Percentiles rank a stretch among this genome's conserved stretches.
phyloP scores from a whole-genome alignment of 35 echinoderm and acorn worm species.

The Heliocidaris tuberculata region DNA sequence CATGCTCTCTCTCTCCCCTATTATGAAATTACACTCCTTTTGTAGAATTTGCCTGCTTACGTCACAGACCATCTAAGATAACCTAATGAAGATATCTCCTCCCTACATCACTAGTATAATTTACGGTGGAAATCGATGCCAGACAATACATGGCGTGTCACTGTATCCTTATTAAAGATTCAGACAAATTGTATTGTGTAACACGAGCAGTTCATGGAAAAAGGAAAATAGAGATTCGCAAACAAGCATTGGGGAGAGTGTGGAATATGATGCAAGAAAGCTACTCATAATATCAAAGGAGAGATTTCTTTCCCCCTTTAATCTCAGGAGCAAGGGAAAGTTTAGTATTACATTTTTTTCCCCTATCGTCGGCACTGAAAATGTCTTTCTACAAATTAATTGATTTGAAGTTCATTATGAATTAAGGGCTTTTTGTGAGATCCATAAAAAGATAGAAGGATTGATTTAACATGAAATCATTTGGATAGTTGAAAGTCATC shows the following conservation, averaged over 20 bases:
- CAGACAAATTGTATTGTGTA: conserved; percentile 3
- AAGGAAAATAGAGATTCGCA: not conserved
- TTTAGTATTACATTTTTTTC: not conserved
- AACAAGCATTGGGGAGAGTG: not conserved
- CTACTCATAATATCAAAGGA: conserved; percentile 18
- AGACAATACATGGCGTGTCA: not conserved
- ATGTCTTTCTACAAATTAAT: no score
- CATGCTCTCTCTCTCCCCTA: not conserved
- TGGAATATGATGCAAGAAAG: not conserved
- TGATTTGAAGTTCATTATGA: no score
- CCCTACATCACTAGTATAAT: not conserved
- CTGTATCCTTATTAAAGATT: conserved; percentile 13
- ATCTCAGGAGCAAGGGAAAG: not conserved
- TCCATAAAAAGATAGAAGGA: no score
- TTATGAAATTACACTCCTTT: not conserved
- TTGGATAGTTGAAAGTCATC: no score
- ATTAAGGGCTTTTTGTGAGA: no score
- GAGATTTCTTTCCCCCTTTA: not conserved
- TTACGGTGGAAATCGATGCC: not conserved
- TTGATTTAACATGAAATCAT: no score
- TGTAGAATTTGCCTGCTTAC: not conserved
- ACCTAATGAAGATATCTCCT: not conserved
- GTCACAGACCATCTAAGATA: not conserved
- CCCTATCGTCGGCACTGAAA: no score
- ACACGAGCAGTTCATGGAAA: not conserved